phyloP scores from a whole-genome alignment of 2,888 invertebrate genomes.

The Cactoblastis cactorum region DNA sequence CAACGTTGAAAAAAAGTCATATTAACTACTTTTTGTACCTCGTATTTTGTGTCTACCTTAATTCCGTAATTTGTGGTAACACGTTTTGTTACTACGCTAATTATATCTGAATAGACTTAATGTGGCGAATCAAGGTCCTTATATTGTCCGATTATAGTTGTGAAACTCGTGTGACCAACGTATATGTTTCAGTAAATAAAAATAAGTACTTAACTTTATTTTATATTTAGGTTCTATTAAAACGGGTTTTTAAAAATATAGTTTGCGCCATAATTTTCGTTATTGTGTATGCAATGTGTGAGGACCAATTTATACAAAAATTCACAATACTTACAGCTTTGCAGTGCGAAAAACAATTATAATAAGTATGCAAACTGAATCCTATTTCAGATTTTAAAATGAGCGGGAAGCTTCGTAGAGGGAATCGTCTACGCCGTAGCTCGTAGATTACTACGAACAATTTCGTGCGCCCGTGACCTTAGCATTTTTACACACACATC shows the following conservation, averaged over 20 bases:
- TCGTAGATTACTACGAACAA: conserved; percentile 1
- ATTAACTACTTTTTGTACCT: neutral
- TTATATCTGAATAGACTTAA: conserved; percentile 17
- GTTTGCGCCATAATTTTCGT: too few relatives aligned
- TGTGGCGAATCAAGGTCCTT: conserved; percentile 15
- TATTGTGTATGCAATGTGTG: too few relatives aligned
- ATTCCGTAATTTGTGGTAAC: conserved; percentile 16
- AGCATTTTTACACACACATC: neutral
- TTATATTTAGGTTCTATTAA: too few relatives aligned
- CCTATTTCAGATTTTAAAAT: too few relatives aligned
- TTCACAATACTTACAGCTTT: too few relatives aligned
- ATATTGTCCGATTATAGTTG: neutral
- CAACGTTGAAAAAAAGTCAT: too few relatives aligned
- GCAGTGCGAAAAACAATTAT: too few relatives aligned
- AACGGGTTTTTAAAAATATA: too few relatives aligned
- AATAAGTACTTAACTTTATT: too few relatives aligned
- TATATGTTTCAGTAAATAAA: neutral
- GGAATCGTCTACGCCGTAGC: conserved; percentile 1
- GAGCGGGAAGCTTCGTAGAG: neutral
- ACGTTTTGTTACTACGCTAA: conserved; percentile 19
- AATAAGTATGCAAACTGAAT: too few relatives aligned
- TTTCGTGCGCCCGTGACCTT: conserved; percentile 8
- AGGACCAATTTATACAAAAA: too few relatives aligned
- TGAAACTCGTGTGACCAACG: neutral
- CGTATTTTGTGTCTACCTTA: conserved; percentile 12